These are phyloP conservation scores for Theropithecus gelada DNA, from an alignment of 2,113 vertebrate species.

Conservation along the genomic window DNA sequence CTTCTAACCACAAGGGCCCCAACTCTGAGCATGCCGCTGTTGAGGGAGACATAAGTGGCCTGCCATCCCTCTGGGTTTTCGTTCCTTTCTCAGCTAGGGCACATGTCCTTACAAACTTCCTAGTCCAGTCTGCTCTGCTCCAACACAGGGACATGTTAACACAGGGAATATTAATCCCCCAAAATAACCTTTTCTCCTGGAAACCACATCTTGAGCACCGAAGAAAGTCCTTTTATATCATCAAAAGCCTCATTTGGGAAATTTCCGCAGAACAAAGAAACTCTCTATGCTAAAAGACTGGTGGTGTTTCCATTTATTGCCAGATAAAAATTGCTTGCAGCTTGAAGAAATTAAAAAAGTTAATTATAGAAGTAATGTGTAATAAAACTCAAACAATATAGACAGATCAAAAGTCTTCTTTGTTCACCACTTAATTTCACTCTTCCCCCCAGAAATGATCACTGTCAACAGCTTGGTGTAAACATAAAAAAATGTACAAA, in stretches of 20 bases:
- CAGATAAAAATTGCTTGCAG: conserved; percentile 62
- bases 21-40: not conserved
- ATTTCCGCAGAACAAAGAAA: conserved; percentile 60
- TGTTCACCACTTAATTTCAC: conserved; percentile 21
- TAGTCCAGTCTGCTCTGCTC: not conserved
- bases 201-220: not conserved
- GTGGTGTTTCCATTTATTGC: conserved; percentile 48
- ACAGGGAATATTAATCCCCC: not conserved
- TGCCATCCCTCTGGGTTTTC: not conserved
- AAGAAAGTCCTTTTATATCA: conserved; percentile 35
- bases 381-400: conserved; percentile 46
- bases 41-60: not conserved
- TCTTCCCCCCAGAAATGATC: conserved; percentile 17
- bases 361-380: conserved; percentile 33
- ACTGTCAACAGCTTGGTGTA: not conserved
- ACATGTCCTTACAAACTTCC: not conserved
- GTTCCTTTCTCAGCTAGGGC: not conserved
- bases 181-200: not conserved
- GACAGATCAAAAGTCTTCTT: conserved; percentile 30
- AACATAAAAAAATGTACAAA: not conserved
- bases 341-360: conserved; percentile 49
- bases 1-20: not conserved
- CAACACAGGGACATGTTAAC: not conserved
- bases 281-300: conserved; percentile 33
- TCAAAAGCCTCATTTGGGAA: conserved; percentile 10